Conservation (phyloP, 2,113 vertebrate genomes). For the Heteronetta atricapilla region DNA sequence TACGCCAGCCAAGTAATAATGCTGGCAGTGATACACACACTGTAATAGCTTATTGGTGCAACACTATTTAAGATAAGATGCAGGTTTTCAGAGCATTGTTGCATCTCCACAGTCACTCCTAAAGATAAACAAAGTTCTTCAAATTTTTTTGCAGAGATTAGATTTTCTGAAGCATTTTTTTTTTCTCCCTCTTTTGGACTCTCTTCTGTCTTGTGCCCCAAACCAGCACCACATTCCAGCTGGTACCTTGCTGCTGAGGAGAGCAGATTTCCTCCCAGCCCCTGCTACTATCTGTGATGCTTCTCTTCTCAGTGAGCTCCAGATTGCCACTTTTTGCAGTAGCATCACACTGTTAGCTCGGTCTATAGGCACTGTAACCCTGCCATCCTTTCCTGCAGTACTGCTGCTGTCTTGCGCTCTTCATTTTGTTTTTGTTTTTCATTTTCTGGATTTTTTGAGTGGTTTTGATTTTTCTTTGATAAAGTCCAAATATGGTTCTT, state of each 20-base stretch:
- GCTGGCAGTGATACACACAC: background rate
- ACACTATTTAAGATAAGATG: background rate
- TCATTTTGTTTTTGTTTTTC: background rate
- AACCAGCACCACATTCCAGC: background rate
- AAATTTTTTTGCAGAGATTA: background rate
- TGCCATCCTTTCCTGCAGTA: background rate
- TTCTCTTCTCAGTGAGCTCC: background rate
- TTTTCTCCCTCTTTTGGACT: background rate
- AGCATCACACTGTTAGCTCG: background rate
- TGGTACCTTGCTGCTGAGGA: background rate
- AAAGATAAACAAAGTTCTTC: background rate
- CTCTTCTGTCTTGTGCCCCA: background rate
- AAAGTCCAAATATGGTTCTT: background rate
- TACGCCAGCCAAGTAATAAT: background rate
- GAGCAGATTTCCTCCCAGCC: background rate
- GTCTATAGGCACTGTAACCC: background rate
- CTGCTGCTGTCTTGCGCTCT: background rate
- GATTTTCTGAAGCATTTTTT: background rate
- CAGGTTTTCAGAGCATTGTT: slow-evolving; percentile 5
- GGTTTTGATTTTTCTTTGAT: background rate
- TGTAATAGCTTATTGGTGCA: background rate
- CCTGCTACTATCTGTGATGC: background rate
- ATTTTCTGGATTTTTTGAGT: background rate
- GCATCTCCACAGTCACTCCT: background rate
- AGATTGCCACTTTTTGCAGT: background rate